Base-by-base conservation (phyloP, 2,888 invertebrate species). In the Acanthopleura granulata region DNA sequence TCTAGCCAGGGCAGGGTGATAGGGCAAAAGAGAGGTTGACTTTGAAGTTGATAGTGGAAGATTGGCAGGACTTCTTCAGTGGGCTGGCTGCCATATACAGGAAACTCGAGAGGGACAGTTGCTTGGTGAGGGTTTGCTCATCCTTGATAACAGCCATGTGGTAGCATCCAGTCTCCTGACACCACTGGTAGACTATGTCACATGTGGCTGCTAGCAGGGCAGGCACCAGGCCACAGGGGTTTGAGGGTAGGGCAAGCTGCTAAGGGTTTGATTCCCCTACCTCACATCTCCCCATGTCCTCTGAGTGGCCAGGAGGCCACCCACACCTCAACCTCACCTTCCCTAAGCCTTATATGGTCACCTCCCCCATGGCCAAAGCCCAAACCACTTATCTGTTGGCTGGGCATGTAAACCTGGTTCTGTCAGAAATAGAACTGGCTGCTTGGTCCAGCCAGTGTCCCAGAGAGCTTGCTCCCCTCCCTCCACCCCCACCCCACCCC, bases 21-120 rank as follows among this genome's bases (percentile, higher is more conserved):
- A 57, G 12, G 22, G 22, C 18, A 57, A 22, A n/a, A 57, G 22
- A 57, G 22, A 22, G 57, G 57, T 22, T 57, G 57, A 57, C 57
- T 57, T 57, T 57, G 57, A 57, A 57, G 57, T 57, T n/a, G 22
- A 66, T 66, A 27, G 66, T 16, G 66, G 57, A 12, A 57, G 57
- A 57, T n/a, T 22, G 18, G n/a, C 12, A n/a, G 57, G 22, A 57
- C 57, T 57, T 57, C 66, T 66, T 27, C 66, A 22, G 25, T 66
- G 66, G 40, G 66, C 66, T 66, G 25, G 1, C 29, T 66, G 66
- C 66, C 66, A 66, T 66, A n/a, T n/a, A 27, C 16, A 27, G 22
- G 66, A 27, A 66, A 66, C 66, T 14, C 25, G 66, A 66, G 66
- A 66, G 25, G 66, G 66, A 66, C 66, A 66, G 66, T 66, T 22